phyloP scores from a whole-genome alignment of 2,113 vertebrate species.

The Galeopterus variegatus region DNA sequence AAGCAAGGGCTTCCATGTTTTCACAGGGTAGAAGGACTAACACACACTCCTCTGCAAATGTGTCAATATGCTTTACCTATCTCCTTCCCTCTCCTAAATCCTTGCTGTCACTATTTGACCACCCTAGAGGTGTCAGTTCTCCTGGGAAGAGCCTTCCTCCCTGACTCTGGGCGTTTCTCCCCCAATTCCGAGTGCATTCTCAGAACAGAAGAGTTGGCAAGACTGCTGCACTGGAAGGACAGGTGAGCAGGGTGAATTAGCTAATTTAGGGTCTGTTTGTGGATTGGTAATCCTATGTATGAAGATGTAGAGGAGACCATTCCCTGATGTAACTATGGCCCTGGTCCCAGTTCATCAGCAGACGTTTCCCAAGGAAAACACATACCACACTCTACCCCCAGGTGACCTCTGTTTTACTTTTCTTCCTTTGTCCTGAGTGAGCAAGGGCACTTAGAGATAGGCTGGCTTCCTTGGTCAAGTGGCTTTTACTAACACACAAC shows the following conservation, averaged over 20 bases:
- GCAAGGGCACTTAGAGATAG: constrained; percentile 15
- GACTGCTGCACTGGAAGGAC: background rate
- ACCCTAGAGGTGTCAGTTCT: background rate
- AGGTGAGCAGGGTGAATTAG: background rate
- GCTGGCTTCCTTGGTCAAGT: background rate
- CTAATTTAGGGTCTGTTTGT: background rate
- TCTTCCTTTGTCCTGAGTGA: constrained; percentile 22
- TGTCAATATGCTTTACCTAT: fast-evolving
- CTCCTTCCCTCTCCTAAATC: background rate
- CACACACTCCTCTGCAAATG: fast-evolving
- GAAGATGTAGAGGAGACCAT: background rate
- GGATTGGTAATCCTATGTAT: background rate
- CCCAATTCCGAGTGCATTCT: background rate
- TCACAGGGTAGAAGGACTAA: background rate
- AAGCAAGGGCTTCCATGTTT: background rate
- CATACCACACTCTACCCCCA: background rate
- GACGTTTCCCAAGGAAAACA: background rate
- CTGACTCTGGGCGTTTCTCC: background rate
- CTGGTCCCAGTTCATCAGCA: background rate
- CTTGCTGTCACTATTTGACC: background rate
- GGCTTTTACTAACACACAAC: background rate
- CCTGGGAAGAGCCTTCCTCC: background rate
- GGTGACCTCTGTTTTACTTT: background rate
- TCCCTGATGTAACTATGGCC: background rate
- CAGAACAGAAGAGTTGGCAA: background rate